Base-by-base conservation (phyloP, 2,113 vertebrate species). In the Melanerpes formicivorus region DNA sequence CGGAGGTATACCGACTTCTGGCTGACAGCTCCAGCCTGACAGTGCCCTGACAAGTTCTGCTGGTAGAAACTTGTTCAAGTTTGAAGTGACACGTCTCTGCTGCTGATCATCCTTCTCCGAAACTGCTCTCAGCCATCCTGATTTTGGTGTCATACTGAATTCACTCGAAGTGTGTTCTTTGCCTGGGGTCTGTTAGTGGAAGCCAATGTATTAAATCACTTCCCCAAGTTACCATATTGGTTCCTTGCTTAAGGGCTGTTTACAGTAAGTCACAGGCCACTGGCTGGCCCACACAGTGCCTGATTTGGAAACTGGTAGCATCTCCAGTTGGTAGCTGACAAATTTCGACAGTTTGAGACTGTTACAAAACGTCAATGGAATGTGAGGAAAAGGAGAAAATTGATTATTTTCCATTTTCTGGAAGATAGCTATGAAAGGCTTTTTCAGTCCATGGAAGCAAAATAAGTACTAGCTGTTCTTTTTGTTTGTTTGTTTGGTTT, bases 21-120 rank as follows among this genome's bases (percentile, higher is more conserved):
- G 81, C 86, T 94, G 94, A 95, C 94, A 94, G 85, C 93, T 84
- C 81, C 88, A 84, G 81, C n/a, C 34, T 95, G 95, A 88, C 92
- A 89, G 81, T 93, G 95, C 94, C 88, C 95, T 94, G 95, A 93
- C 96, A 97, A 95, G 90, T 95, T 95, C 90, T 95, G 88, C 91
- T 90, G 90, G 93, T 91, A 89, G 89, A 91, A 97, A 93, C 90
- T 94, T 95, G 79, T 86, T 97, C 95, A 95, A 93, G 96, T 95
- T 94, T 96, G 93, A 97, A 97, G 83, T 80, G 90, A 93, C 84
- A 94, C 84, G 93, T 95, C 87, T 95, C 48, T 62, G 54, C 90
- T 73, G 93, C 82, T 6, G 71, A n/a, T 84, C 85, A 89, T 81
- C 52, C 85, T 93, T 96, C 92, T 89, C 87, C 87, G 79, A 84